phyloP scores from a whole-genome alignment of 2,113 vertebrate genomes.

The Haemorhous mexicanus region DNA sequence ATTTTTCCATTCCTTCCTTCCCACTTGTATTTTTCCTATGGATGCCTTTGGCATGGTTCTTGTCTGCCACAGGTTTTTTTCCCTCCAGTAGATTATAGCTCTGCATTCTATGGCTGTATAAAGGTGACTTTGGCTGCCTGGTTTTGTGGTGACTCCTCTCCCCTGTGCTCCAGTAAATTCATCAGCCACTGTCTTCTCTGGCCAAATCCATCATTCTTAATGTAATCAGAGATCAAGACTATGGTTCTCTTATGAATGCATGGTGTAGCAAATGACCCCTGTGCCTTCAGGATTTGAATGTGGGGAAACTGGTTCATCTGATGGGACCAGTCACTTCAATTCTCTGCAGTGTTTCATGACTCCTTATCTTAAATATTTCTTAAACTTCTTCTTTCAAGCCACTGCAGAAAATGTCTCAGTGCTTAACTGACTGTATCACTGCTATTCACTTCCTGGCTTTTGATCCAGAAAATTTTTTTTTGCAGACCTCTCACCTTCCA shows the following conservation, averaged over 20 bases:
- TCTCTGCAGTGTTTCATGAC: fast-evolving
- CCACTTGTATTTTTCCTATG: not conserved
- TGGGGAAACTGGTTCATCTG: not conserved
- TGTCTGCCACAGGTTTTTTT: not conserved
- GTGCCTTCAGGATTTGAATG: not conserved
- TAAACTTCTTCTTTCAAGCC: not conserved
- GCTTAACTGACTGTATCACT: not conserved
- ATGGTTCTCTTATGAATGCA: not conserved
- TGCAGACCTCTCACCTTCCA: not conserved
- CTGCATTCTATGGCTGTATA: not conserved
- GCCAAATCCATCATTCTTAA: not conserved
- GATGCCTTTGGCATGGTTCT: not conserved
- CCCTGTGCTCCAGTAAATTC: not conserved
- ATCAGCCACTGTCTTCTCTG: not conserved
- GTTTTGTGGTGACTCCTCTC: not conserved
- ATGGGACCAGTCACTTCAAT: not conserved
- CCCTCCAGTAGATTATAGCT: not conserved
- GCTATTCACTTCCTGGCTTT: not conserved
- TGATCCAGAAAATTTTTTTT: not conserved
- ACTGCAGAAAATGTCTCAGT: not conserved
- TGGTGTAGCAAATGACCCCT: not conserved
- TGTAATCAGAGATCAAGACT: not conserved
- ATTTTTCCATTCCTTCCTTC: not conserved
- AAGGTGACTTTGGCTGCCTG: not conserved
- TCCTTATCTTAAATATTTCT: not conserved